Percentiles rank a stretch among this genome's conserved stretches.
Conservation (phyloP, 2,888 invertebrate species). For the Himalopsyche kuldschensis region DNA sequence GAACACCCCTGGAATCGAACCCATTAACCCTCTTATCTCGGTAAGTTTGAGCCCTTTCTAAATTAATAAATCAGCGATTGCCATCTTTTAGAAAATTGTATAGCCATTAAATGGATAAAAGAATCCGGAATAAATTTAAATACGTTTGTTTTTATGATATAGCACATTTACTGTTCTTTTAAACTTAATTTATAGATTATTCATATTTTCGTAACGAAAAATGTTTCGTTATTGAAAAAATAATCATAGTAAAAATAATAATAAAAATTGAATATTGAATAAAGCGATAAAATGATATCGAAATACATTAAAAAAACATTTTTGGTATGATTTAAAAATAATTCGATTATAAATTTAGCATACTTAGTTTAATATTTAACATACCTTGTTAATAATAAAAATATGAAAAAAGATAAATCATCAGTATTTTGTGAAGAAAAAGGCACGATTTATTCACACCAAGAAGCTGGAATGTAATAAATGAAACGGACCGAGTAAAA, state of each 20-base stretch:
- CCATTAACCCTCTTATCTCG: background rate
- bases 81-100: background rate
- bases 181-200: no score
- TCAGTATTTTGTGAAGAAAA: background rate
- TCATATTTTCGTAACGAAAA: no score
- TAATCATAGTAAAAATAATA: background rate
- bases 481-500: no score
- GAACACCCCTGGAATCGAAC: constrained; percentile 19
- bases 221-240: no score
- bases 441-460: background rate
- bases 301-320: no score
- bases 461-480: background rate
- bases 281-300: no score
- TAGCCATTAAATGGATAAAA: background rate
- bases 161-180: no score
- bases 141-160: background rate
- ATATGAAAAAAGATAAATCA: no score
- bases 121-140: background rate
- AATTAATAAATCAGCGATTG: background rate
- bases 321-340: background rate
- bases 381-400: background rate
- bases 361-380: background rate
- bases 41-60: background rate
- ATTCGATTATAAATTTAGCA: background rate
- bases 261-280: background rate